Base-by-base conservation (phyloP, 2,113 vertebrate genomes). In the Illadopsis cleaveri region DNA sequence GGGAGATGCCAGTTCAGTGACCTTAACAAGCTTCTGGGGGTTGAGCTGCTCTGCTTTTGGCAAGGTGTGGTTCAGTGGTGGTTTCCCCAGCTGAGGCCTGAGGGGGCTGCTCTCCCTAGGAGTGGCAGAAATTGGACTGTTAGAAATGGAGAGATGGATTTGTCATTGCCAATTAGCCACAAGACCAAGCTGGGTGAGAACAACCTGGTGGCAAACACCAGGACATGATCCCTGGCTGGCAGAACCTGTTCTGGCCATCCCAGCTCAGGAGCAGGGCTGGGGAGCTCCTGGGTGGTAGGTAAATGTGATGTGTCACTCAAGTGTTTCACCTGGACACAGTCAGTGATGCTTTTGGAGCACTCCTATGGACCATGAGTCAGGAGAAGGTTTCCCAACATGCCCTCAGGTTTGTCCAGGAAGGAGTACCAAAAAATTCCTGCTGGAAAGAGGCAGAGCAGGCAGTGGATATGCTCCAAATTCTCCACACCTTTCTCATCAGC, bases 391-490 rank as follows among this genome's bases (percentile, higher is more conserved):
- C 93, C 83, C 94, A 94, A 86, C 0, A 0, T 2, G 10, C 68
- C 87, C 24, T 21, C 12, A 11, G 82, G 87, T 80, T 82, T 27
- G 15, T 42, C 56, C 73, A 76, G 86, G 86, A 94, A 94, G 69
- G 3, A 86, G 40, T 16, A 80, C 14, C 9, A 25, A 35, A 60
- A 77, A 69, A 38, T 15, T 51, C 38, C n/a, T 15, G 31, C 33
- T 33, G 45, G 45, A 40, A 81, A 89, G 47, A 25, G n/a, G 45
- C 31, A 65, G 56, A 93, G 31, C 28, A 73, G 35, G 50, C 40
- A 11, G 37, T 45, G 37, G n/a, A 60, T 65, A 48, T 48, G 22
- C 44, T 45, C 27, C 51, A 82, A 33, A 64, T 79, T 76, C 57
- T 79, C 38, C 47, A 33, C 31, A 7, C 21, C 35, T 79, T 84